Evolutionary conservation across 2,113 vertebrate genomes (phyloP), one percentile per base, ranked within the genome.

Genomic region (Cathartes aura): DNA sequence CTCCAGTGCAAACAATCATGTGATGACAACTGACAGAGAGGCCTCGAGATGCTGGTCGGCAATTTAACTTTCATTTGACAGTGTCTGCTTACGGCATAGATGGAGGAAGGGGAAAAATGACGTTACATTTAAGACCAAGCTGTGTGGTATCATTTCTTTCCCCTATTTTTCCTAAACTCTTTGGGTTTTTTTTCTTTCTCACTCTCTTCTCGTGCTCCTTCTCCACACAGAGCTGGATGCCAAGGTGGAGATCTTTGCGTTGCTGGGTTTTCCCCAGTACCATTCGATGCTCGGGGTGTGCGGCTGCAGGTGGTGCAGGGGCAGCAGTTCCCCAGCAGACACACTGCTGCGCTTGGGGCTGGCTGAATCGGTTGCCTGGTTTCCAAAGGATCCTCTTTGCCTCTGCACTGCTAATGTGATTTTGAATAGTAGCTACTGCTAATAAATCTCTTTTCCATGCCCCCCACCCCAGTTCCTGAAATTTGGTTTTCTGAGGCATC

Each of bases 271-370:
- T 34, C 13, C 26, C 38, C 38, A 8, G n/a, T 29, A 22, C 45
- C 6, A 3, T 38, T 11, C 0, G 11, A 21, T 24, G 56, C n/a
- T 42, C 0, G 0, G 16, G 24, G 9, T 0, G 2, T 8, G 8
- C 0, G 3, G 58, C 66, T 36, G 24, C 17, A 11, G 29, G 20
- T 45, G 40, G 64, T 0, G 1, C 30, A 36, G 58, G 32, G 53
- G 15, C 1, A 1, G 42, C 67, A 30, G 67, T 16, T 67, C 15
- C 32, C 38, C 14, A 10, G 18, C 26, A 38, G 40, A 12, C 15
- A 34, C 1, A 1, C 17, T 32, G 48, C 68, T 75, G 24, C 52
- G 50, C 27, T 40, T 32, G n/a, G 6, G 29, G 20, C 48, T 56
- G 42, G 6, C 67, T n/a, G 42, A 52, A 52, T 50, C 2, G 0